A percentile compares a stretch with the other conserved stretches of the same genome.
phyloP scores from a whole-genome alignment of 1,140 invertebrate species.

The Conopomorpha cramerella region DNA sequence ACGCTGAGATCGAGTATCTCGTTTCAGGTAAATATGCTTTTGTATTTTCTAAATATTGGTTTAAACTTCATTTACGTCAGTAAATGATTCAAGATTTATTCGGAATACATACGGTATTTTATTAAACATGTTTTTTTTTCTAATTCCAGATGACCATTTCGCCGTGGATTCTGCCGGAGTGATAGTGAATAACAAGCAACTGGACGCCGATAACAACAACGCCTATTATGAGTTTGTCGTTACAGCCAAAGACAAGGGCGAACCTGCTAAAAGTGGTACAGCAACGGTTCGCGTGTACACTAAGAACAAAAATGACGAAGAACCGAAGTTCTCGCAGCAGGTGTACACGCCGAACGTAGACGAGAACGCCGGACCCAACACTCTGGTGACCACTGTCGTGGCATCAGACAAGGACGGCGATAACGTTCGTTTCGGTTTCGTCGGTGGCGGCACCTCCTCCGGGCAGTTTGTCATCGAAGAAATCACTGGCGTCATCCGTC shows the following conservation, averaged over 20 bases:
- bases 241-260: slow-evolving; percentile 91
- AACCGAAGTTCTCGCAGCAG: slow-evolving; percentile 94
- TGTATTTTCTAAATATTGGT: background rate
- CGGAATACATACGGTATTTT: slow-evolving; percentile 5
- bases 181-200: slow-evolving; percentile 89
- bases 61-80: no score
- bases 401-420: slow-evolving; percentile 96
- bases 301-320: slow-evolving; percentile 95
- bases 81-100: no score
- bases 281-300: slow-evolving; percentile 93
- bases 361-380: slow-evolving; percentile 93
- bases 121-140: background rate
- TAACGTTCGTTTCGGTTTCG: slow-evolving; percentile 92
- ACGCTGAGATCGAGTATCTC: slow-evolving; percentile 92
- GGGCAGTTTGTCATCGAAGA: slow-evolving; percentile 95
- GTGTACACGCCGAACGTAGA: slow-evolving; percentile 96
- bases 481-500: slow-evolving; percentile 90
- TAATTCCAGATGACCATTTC: slow-evolving; percentile 83
- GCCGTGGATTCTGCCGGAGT: slow-evolving; percentile 89
- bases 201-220: slow-evolving; percentile 94
- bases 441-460: slow-evolving; percentile 84
- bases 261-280: slow-evolving; percentile 88
- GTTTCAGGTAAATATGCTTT: slow-evolving; percentile 65
- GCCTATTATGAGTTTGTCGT: slow-evolving; percentile 95
- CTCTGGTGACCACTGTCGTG: slow-evolving; percentile 91